Evolutionary conservation across 2,797 vertebrate species (phyloP), one percentile per base, ranked within the genome.

Genomic region (Melanotaenia pygmaea): DNA sequence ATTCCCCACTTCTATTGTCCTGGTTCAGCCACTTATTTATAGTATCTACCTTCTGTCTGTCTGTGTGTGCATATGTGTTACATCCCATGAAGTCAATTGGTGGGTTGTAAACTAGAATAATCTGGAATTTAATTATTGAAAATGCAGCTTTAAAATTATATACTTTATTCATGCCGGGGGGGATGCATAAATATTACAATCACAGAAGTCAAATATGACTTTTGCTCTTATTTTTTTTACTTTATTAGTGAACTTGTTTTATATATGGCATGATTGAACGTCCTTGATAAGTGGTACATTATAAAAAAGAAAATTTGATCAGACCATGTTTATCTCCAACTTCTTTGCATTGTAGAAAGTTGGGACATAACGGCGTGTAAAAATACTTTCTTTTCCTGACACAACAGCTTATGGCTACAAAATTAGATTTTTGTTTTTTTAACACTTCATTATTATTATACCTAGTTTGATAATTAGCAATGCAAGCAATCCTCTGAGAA

Each of bases 11-110:
- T 95, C 90, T 80, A 77, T 85, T 92, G 94, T 92, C 94, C 94
- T 95, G 93, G 94, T 95, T 95, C 94, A 94, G 76, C 77, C 84
- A 68, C 53, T 45, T 95, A 95, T 94, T 93, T 91, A 91, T 95
- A 95, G 94, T 80, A 66, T 57, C 72, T 73, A 92, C 92, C 90
- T 88, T 77, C 68, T 50, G 56, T 51, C 20, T 47, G 45, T 70
- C 66, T 72, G 66, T 30, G 53, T 16, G 32, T 56, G 56, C 47
- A 54, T 72, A 68, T 65, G 74, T 59, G 56, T 68, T 45, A 37
- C 3, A 28, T 60, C 53, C 11, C 10, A 66, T 65, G 40, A 69
- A 76, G 13, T 50, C 38, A 32, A 43, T 47, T 14, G 38, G 3
- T 37, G 13, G 32, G n/a, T 28, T 40, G 24, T 64, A n/a, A 38